A percentile compares a stretch with the other conserved stretches of the same genome.
Conservation (phyloP, 2,797 vertebrate species). For the Eupleurogrammus muticus region DNA sequence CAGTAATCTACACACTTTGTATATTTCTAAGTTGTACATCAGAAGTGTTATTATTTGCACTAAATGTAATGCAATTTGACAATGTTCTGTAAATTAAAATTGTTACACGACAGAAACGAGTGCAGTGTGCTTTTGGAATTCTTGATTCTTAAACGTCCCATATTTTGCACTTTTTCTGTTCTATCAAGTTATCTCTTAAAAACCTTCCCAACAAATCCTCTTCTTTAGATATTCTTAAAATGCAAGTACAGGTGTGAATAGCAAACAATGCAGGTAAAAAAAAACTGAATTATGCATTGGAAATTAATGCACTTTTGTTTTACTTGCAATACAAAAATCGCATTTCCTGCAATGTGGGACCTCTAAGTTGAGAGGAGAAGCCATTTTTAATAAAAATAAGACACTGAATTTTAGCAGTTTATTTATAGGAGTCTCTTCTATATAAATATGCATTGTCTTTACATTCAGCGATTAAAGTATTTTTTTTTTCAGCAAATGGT, state of each 20-base stretch:
- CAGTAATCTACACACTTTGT: conserved; percentile 78
- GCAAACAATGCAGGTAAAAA: too few relatives aligned
- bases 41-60: conserved; percentile 84
- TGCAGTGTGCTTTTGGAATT: background rate
- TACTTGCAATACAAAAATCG: too few relatives aligned
- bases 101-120: conserved; percentile 65
- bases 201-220: too few relatives aligned
- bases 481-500: conserved; percentile 77
- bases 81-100: conserved; percentile 86
- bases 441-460: conserved; percentile 84
- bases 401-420: conserved; percentile 63
- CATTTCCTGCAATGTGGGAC: too few relatives aligned
- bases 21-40: conserved; percentile 83
- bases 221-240: too few relatives aligned
- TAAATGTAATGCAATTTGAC: conserved; percentile 83
- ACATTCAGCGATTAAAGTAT: conserved; percentile 80
- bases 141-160: too few relatives aligned
- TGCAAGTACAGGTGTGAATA: too few relatives aligned
- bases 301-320: too few relatives aligned
- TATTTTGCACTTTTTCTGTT: too few relatives aligned
- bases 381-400: background rate
- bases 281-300: too few relatives aligned
- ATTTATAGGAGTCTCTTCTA: conserved; percentile 78
- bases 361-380: too few relatives aligned
- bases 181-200: too few relatives aligned